Base-by-base conservation (phyloP, 2,797 vertebrate species). In the Vultur gryphus region DNA sequence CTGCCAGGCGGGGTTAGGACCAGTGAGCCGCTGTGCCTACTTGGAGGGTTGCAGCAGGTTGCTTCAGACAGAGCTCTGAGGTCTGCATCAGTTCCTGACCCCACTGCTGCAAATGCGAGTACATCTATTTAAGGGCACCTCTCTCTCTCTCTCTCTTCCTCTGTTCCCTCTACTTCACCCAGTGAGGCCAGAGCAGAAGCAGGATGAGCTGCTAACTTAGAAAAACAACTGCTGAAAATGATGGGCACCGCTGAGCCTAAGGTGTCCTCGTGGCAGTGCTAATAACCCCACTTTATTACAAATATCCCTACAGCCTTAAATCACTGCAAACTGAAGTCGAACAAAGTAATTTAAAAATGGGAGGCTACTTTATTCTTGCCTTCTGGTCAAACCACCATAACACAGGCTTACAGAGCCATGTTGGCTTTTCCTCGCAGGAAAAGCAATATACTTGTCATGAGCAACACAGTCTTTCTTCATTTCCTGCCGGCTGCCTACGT, bases 341-440 rank as follows among this genome's bases (percentile, higher is more conserved):
- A 90, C 41, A 59, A 95, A 85, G 87, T 81, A 84, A 95, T 89
- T 87, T 62, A 59, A 92, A 92, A 96, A 93, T 39, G 76, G 80
- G 88, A 96, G 93, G 69, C 79, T 84, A 55, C 76, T 95, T 94
- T 85, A 90, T 79, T 77, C 94, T 92, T 71, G 82, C 87, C 86
- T 89, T 94, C 88, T 84, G 86, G 87, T 65, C 92, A 93, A 88
- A 66, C 59, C 2, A 8, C 65, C 3, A 0, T 64, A 73, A 82
- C 57, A 82, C 80, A 52, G 87, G 84, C 88, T 84, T 77, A 84
- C 86, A 94, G 89, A 92, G 87, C 87, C 89, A 83, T 3, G n/a
- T n/a, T 64, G 84, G 89, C 73, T 88, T 69, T 70, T 95, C 92
- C 91, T 90, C 2, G 1, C 46, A 61, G 78, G 85, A 94, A 91